Evolutionary conservation across 1,140 invertebrate genomes (phyloP).

Genomic region (Coboldia fuscipes): DNA sequence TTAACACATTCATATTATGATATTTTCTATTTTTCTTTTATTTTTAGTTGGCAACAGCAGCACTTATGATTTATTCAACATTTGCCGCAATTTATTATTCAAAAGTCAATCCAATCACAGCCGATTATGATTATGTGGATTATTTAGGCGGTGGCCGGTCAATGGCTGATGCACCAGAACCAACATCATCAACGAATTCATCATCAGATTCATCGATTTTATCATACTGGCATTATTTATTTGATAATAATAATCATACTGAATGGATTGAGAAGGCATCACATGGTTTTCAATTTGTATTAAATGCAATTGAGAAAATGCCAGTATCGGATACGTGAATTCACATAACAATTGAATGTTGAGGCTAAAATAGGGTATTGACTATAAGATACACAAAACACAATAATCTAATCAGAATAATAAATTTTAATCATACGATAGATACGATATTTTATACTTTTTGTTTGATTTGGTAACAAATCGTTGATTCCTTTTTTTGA

Average conservation of each 20-base stretch:
- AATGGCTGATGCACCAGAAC: conserved; percentile 22
- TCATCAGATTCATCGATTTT: conserved; percentile 1
- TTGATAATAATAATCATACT: no score
- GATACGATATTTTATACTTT: no score
- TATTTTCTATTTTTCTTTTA: conserved; percentile 4
- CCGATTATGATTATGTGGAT: conserved; percentile 50
- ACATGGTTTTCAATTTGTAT: conserved; percentile 15
- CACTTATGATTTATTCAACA: conserved; percentile 55
- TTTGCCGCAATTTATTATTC: conserved; percentile 68
- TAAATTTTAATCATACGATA: no score
- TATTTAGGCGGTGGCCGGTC: conserved; percentile 31
- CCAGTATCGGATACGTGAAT: no score
- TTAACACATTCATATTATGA: neutral
- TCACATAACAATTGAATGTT: no score
- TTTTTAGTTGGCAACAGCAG: conserved; percentile 50
- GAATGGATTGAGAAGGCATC: conserved; percentile 13
- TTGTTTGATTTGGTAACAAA: no score
- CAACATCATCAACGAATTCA: conserved; percentile 4
- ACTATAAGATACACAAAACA: no score
- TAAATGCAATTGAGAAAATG: conserved; percentile 19
- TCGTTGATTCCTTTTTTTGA: no score
- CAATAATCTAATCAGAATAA: no score
- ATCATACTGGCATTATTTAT: conserved; percentile 5
- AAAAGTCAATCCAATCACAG: conserved; percentile 54
- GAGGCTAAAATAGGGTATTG: no score